Base-by-base conservation (phyloP, 1,140 invertebrate genomes). In the Magallana gigas region DNA sequence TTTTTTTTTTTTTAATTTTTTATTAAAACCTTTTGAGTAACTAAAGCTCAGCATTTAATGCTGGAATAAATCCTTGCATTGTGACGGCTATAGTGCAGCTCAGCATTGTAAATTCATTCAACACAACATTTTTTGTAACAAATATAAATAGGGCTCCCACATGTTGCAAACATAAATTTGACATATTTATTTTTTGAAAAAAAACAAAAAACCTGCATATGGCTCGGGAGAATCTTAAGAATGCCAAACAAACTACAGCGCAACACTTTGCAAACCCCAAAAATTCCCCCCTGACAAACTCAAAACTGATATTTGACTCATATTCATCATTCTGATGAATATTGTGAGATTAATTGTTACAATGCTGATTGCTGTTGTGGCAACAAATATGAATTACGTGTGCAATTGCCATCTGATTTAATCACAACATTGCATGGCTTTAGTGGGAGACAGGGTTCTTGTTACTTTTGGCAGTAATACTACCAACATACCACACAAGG, bases 131-230 rank as follows among this genome's bases (percentile, higher is more conserved):
- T 64, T 64, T 64, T 64, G 16, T 64, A n/a, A 16, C 60, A n/a
- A 64, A 64, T 16, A 64, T 64, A 64, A 18, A 64, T 64, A 6
- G 60, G 14, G 16, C 18, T 64, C 60, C 60, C 60, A 64, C 60
- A 64, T 64, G 60, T 64, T 64, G 60, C 60, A 64, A 16, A 64
- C 60, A 64, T 64, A n/a, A 64, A 64, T n/a, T 18, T 64, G 60
- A 18, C 60, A 64, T 64, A 16, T 64, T 23, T 23, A 23, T 23
- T 23, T 23, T 64, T 18, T 48, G 3, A 48, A 64, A 64, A 18
- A 64, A 48, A 48, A 48, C 2, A 48, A 36, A 36, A 36, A 48
- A 48, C 36, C 16, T 64, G 16, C 16, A 64, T 12, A 12, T n/a
- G 14, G 60, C 14, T 64, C 18, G 18, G 16, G 18, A 64, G 18